A percentile compares a stretch with the other conserved stretches of the same genome.
These are phyloP conservation scores for Drosophila simulans DNA, from an alignment of 1,140 invertebrate species.

Conservation along the genomic window DNA sequence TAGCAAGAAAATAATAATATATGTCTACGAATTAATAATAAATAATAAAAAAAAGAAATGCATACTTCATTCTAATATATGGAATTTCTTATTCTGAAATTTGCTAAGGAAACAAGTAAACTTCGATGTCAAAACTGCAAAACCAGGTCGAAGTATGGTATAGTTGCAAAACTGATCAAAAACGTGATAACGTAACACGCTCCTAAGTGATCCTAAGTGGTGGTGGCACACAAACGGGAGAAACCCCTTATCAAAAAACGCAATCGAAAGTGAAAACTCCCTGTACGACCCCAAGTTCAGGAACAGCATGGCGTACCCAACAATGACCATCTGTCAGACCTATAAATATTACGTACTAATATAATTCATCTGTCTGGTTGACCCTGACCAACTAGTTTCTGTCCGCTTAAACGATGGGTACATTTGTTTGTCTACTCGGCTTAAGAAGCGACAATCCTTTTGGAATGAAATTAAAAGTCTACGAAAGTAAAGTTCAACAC, in stretches of 20 bases:
- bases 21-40: no score
- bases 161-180: no score
- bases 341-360: conserved; percentile 2
- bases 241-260: background rate
- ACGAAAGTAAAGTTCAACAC: conserved; percentile 20
- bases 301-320: conserved; percentile 7
- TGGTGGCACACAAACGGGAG: background rate
- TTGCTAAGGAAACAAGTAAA: no score
- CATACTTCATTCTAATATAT: no score
- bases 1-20: no score
- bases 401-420: background rate
- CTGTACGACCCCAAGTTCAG: conserved; percentile 21
- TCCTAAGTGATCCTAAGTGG: no score
- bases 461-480: background rate
- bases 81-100: no score
- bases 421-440: background rate
- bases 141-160: no score
- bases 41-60: no score
- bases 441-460: conserved; percentile 3
- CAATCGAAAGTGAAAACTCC: conserved; percentile 41
- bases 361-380: conserved; percentile 11
- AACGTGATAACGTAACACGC: no score
- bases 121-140: no score
- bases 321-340: conserved; percentile 11
- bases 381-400: conserved; percentile 57